These are phyloP conservation scores for Tetramorium simillimum DNA, from an alignment of 1,140 invertebrate genomes.

Conservation along the genomic window DNA sequence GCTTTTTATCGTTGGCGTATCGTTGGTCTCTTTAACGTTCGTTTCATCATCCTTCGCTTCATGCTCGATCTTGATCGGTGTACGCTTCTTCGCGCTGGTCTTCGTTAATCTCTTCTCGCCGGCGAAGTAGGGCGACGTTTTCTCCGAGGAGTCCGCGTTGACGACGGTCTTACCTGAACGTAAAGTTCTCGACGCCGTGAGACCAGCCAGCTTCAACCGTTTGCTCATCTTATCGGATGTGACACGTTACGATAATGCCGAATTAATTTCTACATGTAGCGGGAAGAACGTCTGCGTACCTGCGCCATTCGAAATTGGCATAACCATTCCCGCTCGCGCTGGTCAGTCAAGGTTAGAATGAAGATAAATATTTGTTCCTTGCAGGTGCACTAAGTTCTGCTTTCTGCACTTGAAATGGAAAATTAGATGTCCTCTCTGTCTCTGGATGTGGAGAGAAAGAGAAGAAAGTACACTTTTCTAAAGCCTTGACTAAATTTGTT, in stretches of 20 bases:
- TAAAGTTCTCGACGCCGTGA: conserved; percentile 57
- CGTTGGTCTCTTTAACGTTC: not conserved
- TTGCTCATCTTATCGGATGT: conserved; percentile 69
- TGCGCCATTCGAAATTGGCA: conserved; percentile 21
- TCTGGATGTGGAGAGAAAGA: no score
- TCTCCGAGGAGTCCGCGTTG: conserved; percentile 7
- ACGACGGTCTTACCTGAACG: conserved; percentile 61
- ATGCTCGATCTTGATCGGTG: conserved; percentile 58
- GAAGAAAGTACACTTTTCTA: no score
- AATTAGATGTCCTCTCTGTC: no score
- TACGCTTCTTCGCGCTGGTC: conserved; percentile 58
- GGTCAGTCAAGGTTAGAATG: not conserved
- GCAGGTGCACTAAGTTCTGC: no score
- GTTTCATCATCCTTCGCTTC: conserved; percentile 46
- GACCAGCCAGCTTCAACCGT: conserved; percentile 67
- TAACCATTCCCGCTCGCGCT: conserved; percentile 5
- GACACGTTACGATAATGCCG: not conserved
- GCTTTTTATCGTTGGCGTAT: not conserved
- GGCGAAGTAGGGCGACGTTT: conserved; percentile 76
- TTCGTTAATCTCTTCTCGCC: not conserved
- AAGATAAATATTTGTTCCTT: no score
- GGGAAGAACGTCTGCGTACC: not conserved
- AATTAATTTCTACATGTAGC: not conserved
- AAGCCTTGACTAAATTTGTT: no score
- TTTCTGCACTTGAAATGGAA: no score